phyloP scores from a whole-genome alignment of 2,113 vertebrate genomes.

The Gnathonemus echidnorhynchus region DNA sequence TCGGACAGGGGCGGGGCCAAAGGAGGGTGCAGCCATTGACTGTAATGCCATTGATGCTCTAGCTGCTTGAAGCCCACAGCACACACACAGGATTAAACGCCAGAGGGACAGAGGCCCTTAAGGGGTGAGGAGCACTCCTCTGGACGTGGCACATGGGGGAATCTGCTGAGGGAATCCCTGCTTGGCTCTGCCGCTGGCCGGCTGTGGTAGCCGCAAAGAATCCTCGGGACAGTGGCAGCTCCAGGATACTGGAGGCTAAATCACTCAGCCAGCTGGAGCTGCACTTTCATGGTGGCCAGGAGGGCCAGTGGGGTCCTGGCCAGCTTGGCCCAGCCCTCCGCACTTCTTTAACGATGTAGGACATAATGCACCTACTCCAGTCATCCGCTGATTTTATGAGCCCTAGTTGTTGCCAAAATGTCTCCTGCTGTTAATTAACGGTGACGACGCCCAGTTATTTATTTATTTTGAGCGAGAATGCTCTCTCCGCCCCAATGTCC shows the following conservation, averaged over 20 bases:
- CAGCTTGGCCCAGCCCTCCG: not conserved
- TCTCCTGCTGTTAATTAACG: not conserved
- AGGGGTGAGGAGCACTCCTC: not conserved
- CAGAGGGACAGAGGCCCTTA: not conserved
- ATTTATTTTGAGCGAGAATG: not conserved
- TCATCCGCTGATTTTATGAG: not conserved
- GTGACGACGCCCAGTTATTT: not conserved
- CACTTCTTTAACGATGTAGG: not conserved
- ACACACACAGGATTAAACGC: not conserved
- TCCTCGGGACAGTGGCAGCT: not conserved
- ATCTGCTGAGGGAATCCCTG: not conserved
- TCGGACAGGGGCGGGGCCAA: not conserved
- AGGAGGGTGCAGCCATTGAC: not conserved
- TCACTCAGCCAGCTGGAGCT: not conserved
- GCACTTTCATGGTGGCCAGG: not conserved
- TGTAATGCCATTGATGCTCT: not conserved
- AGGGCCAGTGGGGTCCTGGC: not conserved
- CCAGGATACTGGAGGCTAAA: not conserved
- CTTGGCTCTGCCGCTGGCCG: not conserved
- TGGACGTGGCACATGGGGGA: not conserved
- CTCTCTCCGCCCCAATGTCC: not conserved
- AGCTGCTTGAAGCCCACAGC: not conserved
- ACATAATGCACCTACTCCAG: not conserved
- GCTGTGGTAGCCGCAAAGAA: not conserved
- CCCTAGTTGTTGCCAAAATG: not conserved